Evolutionary conservation across 2,797 vertebrate genomes (phyloP).

Genomic region (Acipenser transmontanus): DNA sequence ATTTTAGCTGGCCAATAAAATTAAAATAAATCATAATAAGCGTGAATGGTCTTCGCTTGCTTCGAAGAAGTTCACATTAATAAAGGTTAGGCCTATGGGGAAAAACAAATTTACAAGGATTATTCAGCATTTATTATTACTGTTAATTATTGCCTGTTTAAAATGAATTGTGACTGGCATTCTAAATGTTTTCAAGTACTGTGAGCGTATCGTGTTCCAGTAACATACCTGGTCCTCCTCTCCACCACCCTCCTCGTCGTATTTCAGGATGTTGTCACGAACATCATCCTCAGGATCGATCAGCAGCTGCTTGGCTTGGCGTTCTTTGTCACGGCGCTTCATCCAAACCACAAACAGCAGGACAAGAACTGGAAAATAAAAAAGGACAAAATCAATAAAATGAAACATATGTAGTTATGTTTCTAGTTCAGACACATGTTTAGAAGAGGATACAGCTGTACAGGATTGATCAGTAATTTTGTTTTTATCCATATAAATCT

Average conservation of each 20-base stretch:
- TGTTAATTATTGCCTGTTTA: conserved; percentile 38
- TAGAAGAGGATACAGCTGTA: conserved; percentile 12
- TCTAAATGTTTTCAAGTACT: no score
- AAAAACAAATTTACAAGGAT: conserved; percentile 54
- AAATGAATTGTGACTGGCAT: neutral
- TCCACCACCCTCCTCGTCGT: conserved; percentile 96
- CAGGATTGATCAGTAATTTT: conserved; percentile 15
- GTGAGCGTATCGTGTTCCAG: no score
- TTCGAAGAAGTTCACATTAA: no score
- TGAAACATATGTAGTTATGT: conserved; percentile 4
- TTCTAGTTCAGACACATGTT: conserved; percentile 8
- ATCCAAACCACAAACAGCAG: conserved; percentile 95
- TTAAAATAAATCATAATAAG: no score
- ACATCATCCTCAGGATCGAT: conserved; percentile 96
- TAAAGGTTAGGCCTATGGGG: conserved; percentile 2
- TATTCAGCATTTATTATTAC: conserved; percentile 28
- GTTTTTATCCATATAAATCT: conserved; percentile 15
- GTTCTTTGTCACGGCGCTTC: conserved; percentile 91
- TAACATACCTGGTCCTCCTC: conserved; percentile 90
- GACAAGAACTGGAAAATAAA: conserved; percentile 70
- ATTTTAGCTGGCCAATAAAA: no score
- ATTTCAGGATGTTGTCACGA: conserved; percentile 94
- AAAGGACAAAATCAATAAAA: neutral
- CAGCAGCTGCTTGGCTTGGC: conserved; percentile 90
- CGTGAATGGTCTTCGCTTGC: no score